phyloP scores from a whole-genome alignment of 2,888 invertebrate species.

The Diadegma fenestrale region DNA sequence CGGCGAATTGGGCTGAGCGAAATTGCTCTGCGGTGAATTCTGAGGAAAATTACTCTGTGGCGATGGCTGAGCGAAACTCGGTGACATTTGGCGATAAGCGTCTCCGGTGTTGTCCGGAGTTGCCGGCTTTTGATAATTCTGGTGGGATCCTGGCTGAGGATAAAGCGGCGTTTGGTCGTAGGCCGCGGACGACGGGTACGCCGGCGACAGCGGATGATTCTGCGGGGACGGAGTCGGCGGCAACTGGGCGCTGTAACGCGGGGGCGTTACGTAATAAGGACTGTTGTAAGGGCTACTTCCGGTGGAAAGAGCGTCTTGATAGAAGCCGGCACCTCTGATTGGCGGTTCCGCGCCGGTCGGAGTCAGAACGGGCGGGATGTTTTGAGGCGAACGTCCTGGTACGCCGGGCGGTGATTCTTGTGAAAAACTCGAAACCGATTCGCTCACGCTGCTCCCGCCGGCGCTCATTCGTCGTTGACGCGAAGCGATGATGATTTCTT shows the following conservation, averaged over 20 bases:
- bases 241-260: constrained; percentile 91
- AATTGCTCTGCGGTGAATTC: constrained; percentile 70
- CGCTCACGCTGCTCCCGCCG: constrained; percentile 81
- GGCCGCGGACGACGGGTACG: constrained; percentile 86
- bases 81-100: constrained; percentile 63
- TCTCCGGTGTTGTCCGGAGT: constrained; percentile 76
- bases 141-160: constrained; percentile 78
- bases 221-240: constrained; percentile 88
- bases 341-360: constrained; percentile 91
- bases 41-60: constrained; percentile 68
- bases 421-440: constrained; percentile 82
- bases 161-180: constrained; percentile 82
- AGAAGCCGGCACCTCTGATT: constrained; percentile 93
- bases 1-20: constrained; percentile 67
- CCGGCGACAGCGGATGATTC: constrained; percentile 86
- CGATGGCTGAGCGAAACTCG: constrained; percentile 69
- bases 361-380: constrained; percentile 76
- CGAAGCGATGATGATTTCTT: constrained; percentile 83
- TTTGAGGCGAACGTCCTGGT: constrained; percentile 81
- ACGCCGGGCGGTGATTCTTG: constrained; percentile 89
- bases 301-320: constrained; percentile 94
- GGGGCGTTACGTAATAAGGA: constrained; percentile 83
- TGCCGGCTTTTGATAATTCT: constrained; percentile 78
- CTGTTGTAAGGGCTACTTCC: constrained; percentile 94
- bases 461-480: constrained; percentile 85